Conservation (phyloP, 37 sponge, comb jelly and placozoan species). For the Chondrilla cf. caribensis region DNA sequence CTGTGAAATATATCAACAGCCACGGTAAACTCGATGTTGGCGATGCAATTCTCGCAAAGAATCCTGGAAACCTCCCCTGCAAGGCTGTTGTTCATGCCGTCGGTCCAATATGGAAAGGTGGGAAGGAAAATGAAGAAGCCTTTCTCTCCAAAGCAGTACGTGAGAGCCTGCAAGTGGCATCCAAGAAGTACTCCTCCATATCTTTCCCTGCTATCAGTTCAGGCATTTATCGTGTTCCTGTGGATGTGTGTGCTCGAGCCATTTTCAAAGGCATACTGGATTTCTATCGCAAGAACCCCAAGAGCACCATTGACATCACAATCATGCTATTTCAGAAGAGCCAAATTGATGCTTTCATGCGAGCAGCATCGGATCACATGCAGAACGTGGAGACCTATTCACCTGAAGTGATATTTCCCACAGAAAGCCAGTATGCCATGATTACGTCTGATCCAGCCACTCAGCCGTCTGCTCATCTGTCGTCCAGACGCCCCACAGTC, state of each 20-base stretch:
- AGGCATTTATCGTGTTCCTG: constrained; percentile 59
- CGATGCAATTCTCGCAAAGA: constrained; percentile 33
- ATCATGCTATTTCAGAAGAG: constrained; percentile 23
- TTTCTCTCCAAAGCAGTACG: constrained; percentile 23
- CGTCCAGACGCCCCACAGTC: no score
- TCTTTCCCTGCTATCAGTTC: constrained; percentile 63
- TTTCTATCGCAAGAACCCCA: constrained; percentile 13
- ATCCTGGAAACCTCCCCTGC: constrained; percentile 52
- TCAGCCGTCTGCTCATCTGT: no score
- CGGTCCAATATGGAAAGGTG: constrained; percentile 42
- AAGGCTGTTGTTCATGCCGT: constrained; percentile 63
- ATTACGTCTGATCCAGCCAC: no score
- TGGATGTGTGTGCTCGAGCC: constrained; percentile 41
- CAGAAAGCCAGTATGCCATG: no score
- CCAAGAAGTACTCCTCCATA: constrained; percentile 35
- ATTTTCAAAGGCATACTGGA: constrained; percentile 27
- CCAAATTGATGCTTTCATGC: constrained; percentile 6
- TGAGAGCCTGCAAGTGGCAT: background rate
- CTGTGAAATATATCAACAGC: background rate
- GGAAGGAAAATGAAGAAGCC: constrained; percentile 11
- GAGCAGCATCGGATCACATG: background rate
- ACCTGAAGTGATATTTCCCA: background rate
- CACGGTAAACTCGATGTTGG: constrained; percentile 42
- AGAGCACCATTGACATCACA: constrained; percentile 22
- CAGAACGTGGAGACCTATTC: background rate